Evolutionary conservation across 2,888 invertebrate species (phyloP), one percentile per base, ranked within the genome.

Genomic region (Galerucella pusilla): DNA sequence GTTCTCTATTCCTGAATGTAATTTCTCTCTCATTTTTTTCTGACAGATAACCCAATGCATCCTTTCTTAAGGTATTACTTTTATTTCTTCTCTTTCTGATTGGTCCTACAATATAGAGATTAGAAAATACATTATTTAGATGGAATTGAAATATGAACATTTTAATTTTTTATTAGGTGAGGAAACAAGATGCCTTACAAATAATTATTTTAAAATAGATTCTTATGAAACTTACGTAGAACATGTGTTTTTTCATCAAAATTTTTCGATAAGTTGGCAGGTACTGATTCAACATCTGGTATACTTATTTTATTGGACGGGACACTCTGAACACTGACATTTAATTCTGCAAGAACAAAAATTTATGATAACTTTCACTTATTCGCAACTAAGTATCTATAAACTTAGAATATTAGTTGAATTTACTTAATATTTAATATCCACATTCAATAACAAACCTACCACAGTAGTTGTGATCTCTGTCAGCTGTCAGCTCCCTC

Each of bases 11-110:
- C 9, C n/a, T 68, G 35, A 57, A 20, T 42, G 54, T 57, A 57
- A 54, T 28, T 57, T 68, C 68, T 16, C 57, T 57, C 35, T 68
- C 57, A 57, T 68, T 57, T 57, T 57, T 68, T n/a, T 68, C 16
- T 16, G 71, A 61, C 35, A 71, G 60, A 71, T 71, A 71, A 25
- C 64, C 63, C 25, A 63, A 49, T 25, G 11, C 71, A 64, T 64
- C 54, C 11, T 46, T 45, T 61, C 63, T 70, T 46, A 63, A 61
- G 45, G 52, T 45, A 14, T 59, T 60, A n/a, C 35, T 71, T 61
- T 49, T 28, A 52, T 52, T 28, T 7, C 11, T 63, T 54, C 64
- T 52, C 64, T 52, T 64, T 14, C 28, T 71, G 35, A 49, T 71
- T 57, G 64, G 63, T 64, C 16, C 64, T 64, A 16, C 52, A 71